phyloP scores from a whole-genome alignment of 2,888 invertebrate species.

The Branchipolynoe longqiensis region DNA sequence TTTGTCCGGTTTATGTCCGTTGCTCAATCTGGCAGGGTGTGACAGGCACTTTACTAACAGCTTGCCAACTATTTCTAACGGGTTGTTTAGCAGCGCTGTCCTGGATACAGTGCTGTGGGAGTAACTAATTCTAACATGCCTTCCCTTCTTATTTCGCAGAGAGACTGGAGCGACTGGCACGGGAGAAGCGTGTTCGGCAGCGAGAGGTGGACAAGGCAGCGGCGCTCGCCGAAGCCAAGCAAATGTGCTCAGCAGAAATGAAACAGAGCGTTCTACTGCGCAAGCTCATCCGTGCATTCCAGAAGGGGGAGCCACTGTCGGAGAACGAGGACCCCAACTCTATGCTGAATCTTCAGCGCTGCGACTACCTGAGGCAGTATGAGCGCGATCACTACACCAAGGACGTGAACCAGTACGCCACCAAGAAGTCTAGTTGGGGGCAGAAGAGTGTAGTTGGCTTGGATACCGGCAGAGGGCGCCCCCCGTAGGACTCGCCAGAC shows the following conservation, averaged over 20 bases:
- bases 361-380: conserved; percentile 3
- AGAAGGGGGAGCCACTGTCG: background rate
- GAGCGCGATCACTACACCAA: background rate
- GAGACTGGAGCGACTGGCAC: conserved; percentile 19
- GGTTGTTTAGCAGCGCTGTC: too few species aligned
- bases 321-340: conserved; percentile 14
- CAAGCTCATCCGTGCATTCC: conserved; percentile 28
- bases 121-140: too few species aligned
- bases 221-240: conserved; percentile 10
- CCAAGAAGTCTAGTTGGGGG: conserved; percentile 16
- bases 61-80: too few species aligned
- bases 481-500: background rate
- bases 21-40: too few species aligned
- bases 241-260: background rate
- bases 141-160: too few species aligned
- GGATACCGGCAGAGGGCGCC: background rate
- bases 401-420: background rate
- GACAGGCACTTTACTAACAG: too few species aligned
- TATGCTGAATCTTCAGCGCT: background rate
- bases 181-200: background rate
- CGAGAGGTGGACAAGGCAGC: conserved; percentile 1
- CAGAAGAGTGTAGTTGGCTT: conserved; percentile 3
- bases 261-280: conserved; percentile 9
- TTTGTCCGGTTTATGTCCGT: too few species aligned
- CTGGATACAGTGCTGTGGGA: too few species aligned